Conservation (phyloP, 2,797 vertebrate species). For the Scolopax rusticola region DNA sequence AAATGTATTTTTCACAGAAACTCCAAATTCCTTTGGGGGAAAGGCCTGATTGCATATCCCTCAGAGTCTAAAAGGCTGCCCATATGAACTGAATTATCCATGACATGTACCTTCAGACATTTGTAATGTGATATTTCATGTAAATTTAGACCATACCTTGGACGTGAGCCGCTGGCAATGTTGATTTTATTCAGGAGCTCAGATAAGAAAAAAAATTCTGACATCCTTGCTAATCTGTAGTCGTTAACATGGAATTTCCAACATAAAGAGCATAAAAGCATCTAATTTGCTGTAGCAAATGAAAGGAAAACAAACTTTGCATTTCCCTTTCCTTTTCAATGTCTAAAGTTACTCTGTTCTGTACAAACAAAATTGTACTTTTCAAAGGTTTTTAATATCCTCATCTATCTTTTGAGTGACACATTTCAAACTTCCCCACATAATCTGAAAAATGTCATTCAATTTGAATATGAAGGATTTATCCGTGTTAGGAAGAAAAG, state of each 20-base stretch:
- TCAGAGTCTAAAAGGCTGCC: slow-evolving; percentile 81
- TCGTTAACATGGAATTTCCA: slow-evolving; percentile 80
- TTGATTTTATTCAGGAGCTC: slow-evolving; percentile 80
- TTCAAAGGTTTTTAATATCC: slow-evolving; percentile 50
- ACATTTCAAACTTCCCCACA: slow-evolving; percentile 35
- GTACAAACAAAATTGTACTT: slow-evolving; percentile 51
- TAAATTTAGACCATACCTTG: slow-evolving; percentile 88
- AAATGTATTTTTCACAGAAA: slow-evolving; percentile 78
- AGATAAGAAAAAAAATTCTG: slow-evolving; percentile 80
- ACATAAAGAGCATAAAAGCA: slow-evolving; percentile 80
- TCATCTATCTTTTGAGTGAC: slow-evolving; percentile 57
- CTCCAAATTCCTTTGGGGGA: slow-evolving; percentile 77
- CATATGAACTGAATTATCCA: slow-evolving; percentile 91
- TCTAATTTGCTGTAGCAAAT: slow-evolving; percentile 79
- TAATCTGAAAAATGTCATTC: slow-evolving; percentile 47
- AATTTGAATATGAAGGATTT: slow-evolving; percentile 44
- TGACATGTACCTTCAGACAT: slow-evolving; percentile 87
- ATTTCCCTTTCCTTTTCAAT: slow-evolving; percentile 71
- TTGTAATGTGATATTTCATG: slow-evolving; percentile 87
- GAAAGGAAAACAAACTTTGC: slow-evolving; percentile 76
- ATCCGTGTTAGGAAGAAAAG: not conserved
- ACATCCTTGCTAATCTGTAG: slow-evolving; percentile 79
- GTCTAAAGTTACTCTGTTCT: slow-evolving; percentile 67
- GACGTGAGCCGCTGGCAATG: slow-evolving; percentile 77
- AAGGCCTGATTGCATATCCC: slow-evolving; percentile 82